Evolutionary conservation across 37 sponge, comb jelly and placozoan genomes (phyloP), one percentile per base, ranked within the genome.

Genomic region (Bolinopsis microptera): DNA sequence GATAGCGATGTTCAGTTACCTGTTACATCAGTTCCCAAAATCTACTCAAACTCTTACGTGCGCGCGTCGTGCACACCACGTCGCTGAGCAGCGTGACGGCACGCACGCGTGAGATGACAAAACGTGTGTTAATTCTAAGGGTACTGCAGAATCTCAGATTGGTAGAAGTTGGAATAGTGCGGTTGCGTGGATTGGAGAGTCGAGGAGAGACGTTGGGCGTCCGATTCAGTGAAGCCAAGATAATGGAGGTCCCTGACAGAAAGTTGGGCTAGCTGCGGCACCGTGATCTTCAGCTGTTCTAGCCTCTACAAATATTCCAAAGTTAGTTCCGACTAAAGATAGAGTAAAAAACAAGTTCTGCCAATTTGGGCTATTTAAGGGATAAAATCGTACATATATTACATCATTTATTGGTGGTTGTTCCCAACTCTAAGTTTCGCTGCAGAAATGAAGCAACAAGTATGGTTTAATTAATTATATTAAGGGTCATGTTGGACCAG

Each of bases 131-230:
- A 48, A 13, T 13, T 80, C 37, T 80, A 80, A 16, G 82, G 82
- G 38, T 80, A 80, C 37, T 80, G 82, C 22, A 80, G 35, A 9
- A 80, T 35, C 82, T 80, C 82, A 22, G 25, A 28, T 26, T 33
- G 82, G 82, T 36, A 36, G 82, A 80, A 80, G 28, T 2, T 70
- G 23, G 82, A 80, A 22, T 33, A 36, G 82, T 80, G 35, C 37
- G 21, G 9, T 3, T 80, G 82, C 8, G 74, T 28, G 38, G 38
- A 24, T 21, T 80, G 82, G 82, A 80, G 82, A 22, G 35, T 33
- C 31, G 82, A 80, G 3, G 82, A 34, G 82, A 80, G 82, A 16
- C 82, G 82, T 35, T 80, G 82, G 22, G 82, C 82, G 35, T 80
- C 82, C 35, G 82, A 21, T 21, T 80, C 82, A 16, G 37, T 36